Conservation (phyloP, 2,888 invertebrate species). For the Melanostoma mellinum region DNA sequence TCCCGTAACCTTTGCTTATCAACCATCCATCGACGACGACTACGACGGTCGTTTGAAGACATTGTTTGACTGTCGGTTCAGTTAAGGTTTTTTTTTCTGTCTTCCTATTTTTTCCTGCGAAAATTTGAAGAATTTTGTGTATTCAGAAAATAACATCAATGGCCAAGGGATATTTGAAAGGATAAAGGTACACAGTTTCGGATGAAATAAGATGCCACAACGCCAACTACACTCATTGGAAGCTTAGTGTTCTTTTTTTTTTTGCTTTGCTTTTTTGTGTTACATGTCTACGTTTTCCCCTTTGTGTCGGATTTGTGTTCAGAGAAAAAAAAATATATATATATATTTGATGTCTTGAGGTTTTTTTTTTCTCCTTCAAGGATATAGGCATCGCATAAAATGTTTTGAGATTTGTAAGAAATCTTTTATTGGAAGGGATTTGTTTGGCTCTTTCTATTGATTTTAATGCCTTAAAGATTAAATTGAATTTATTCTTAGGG, state of each 20-base stretch:
- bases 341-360: slow-evolving; percentile 53
- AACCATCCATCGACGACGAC: slow-evolving; percentile 52
- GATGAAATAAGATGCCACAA: slow-evolving; percentile 61
- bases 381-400: slow-evolving; percentile 52
- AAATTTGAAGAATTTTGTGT: slow-evolving; percentile 62
- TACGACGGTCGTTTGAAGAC: slow-evolving; percentile 63
- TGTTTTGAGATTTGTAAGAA: slow-evolving; percentile 62
- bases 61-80: slow-evolving; percentile 63
- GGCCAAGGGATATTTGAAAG: slow-evolving; percentile 65
- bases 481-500: slow-evolving; percentile 58
- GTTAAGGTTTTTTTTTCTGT: slow-evolving; percentile 25
- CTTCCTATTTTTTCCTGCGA: not conserved
- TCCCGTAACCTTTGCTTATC: slow-evolving; percentile 62
- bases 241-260: slow-evolving; percentile 20
- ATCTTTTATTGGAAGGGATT: slow-evolving; percentile 65
- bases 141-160: slow-evolving; percentile 61
- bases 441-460: slow-evolving; percentile 70
- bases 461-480: slow-evolving; percentile 67
- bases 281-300: not conserved
- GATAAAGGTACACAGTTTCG: slow-evolving; percentile 56
- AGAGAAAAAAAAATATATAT: too few species aligned
- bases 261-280: not conserved
- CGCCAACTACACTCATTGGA: slow-evolving; percentile 54
- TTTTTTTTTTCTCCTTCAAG: slow-evolving; percentile 16
- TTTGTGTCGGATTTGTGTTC: slow-evolving; percentile 3